phyloP scores from a whole-genome alignment of 2,888 invertebrate genomes.

The Mythimna lalbum region DNA sequence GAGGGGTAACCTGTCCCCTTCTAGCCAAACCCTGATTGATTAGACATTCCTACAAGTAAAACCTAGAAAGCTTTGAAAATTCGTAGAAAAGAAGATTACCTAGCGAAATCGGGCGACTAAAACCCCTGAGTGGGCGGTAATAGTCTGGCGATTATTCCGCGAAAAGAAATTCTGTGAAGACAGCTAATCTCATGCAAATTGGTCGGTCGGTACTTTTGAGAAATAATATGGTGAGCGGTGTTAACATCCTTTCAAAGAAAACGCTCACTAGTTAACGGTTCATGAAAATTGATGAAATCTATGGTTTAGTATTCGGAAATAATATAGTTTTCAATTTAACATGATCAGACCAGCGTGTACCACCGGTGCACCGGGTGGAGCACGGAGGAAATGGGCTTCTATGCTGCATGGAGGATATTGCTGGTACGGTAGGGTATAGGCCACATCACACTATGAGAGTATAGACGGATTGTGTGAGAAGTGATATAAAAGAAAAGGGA shows the following conservation, averaged over 20 bases:
- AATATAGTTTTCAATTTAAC: too few relatives aligned
- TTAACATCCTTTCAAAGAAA: conserved; percentile 41
- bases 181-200: conserved; percentile 49
- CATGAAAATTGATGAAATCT: neutral
- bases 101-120: conserved; percentile 15
- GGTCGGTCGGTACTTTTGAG: conserved; percentile 25
- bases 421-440: too few relatives aligned
- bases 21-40: conserved; percentile 7
- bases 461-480: too few relatives aligned
- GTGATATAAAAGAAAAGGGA: too few relatives aligned
- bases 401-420: too few relatives aligned
- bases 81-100: conserved; percentile 24
- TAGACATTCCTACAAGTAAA: neutral
- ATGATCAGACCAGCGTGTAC: too few relatives aligned
- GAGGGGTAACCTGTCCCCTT: too few relatives aligned
- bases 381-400: too few relatives aligned
- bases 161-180: conserved; percentile 43
- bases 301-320: conserved; percentile 4
- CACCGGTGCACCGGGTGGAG: too few relatives aligned
- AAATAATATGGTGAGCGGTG: conserved; percentile 36
- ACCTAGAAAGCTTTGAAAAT: conserved; percentile 15
- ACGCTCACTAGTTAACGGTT: conserved; percentile 12
- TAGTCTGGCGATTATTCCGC: conserved; percentile 37
- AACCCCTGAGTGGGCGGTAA: conserved; percentile 21
- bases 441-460: too few relatives aligned